Base-by-base conservation (phyloP, 92 coral and sea anemone species). In the Micromussa lordhowensis region DNA sequence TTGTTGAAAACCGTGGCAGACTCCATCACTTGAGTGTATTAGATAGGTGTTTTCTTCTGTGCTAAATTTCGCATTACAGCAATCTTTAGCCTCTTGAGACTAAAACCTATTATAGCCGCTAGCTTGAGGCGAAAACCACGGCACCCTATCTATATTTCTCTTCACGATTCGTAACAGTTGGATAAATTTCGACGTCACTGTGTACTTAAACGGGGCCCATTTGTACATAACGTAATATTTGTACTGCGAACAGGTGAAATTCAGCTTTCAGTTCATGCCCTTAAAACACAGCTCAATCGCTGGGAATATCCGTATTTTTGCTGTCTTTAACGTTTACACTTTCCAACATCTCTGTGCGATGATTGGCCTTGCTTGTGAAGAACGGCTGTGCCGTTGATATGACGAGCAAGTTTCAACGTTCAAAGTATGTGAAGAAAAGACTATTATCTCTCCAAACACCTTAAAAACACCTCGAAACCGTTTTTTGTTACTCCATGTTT, bases 191-290 rank as follows among this genome's bases (percentile, higher is more conserved):
- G 15, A 0, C n/a, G 16, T 34, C 24, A 74, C 74, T 83, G 53
- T 30, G 79, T 34, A 19, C 28, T 82, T 48, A 69, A 32, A 69
- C 2, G 32, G 44, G 11, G 19, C 31, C 69, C 66, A 32, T 55
- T 3, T 84, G 80, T 18, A 84, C 31, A 75, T 24, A 84, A 16
- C 80, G 71, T 32, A 24, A n/a, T 71, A 74, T 84, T 84, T 73
- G 57, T 72, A 17, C 26, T 35, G 9, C 80, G 48, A 72, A 28
- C 87, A 84, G 70, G 70, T 73, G 87, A 84, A 83, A 22, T n/a
- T 49, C n/a, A 30, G 73, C 24, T 31, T 64, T 29, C 68, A 55
- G 54, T 53, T 72, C 29, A 9, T 64, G 48, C 28, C 63, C 54
- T 31, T 84, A 18, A 34, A 14, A 70, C 19, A 32, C 49, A 55